phyloP scores from a whole-genome alignment of 2,888 invertebrate species.

The Cremastinae sp. region DNA sequence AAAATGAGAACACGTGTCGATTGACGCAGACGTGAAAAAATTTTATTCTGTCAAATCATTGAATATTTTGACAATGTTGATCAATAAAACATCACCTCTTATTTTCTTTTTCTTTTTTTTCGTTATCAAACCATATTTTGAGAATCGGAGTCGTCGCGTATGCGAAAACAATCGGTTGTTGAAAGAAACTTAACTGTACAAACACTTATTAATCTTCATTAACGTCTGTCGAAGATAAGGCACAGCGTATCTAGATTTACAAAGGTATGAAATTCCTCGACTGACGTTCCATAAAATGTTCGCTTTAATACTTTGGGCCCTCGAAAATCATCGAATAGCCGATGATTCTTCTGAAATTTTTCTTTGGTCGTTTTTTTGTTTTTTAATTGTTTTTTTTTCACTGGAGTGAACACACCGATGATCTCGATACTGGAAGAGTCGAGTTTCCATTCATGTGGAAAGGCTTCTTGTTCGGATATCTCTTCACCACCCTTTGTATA shows the following conservation, averaged over 20 bases:
- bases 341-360: neutral
- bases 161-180: neutral
- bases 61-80: constrained; percentile 30
- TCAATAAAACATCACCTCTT: constrained; percentile 38
- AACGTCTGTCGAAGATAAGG: constrained; percentile 49
- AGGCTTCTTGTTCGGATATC: constrained; percentile 74
- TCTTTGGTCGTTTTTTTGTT: neutral
- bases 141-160: constrained; percentile 3
- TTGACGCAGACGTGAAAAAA: constrained; percentile 44
- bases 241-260: constrained; percentile 43
- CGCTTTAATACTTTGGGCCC: neutral
- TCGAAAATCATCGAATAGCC: neutral
- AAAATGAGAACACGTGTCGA: constrained; percentile 19
- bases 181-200: constrained; percentile 15
- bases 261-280: constrained; percentile 53
- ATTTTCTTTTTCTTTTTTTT: constrained; percentile 37
- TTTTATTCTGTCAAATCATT: constrained; percentile 38
- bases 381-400: constrained; percentile 74
- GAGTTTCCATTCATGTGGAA: constrained; percentile 67
- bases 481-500: constrained; percentile 73
- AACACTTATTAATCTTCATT: constrained; percentile 17
- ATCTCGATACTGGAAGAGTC: constrained; percentile 74
- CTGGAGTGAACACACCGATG: constrained; percentile 82
- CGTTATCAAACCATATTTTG: constrained; percentile 19
- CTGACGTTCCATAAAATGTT: constrained; percentile 28